Evolutionary conservation across 2,888 invertebrate genomes (phyloP).

Genomic region (Carterocephalus palaemon): DNA sequence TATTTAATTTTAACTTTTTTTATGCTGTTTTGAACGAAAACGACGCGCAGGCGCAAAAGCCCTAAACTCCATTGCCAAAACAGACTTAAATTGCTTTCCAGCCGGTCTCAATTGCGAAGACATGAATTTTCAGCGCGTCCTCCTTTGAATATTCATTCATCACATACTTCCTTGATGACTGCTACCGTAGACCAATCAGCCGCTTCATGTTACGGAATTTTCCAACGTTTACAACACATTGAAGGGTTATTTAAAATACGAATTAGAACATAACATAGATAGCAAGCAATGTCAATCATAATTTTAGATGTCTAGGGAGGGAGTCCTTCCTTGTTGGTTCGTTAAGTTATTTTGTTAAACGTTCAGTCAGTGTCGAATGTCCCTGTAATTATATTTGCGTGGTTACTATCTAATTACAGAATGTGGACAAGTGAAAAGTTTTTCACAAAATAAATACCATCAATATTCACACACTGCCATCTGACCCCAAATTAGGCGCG

Average conservation of each 20-base stretch:
- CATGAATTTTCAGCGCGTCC: conserved; percentile 29
- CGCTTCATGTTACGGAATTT: not conserved
- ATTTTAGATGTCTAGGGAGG: not conserved
- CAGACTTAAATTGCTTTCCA: conserved; percentile 11
- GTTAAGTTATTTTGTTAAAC: conserved; percentile 20
- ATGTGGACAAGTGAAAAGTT: conserved; percentile 16
- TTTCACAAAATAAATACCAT: conserved; percentile 17
- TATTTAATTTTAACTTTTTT: too few species aligned
- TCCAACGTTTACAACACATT: not conserved
- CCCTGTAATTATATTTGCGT: conserved; percentile 9
- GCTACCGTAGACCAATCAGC: conserved; percentile 2
- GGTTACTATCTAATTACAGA: conserved; percentile 13
- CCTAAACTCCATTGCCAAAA: too few species aligned
- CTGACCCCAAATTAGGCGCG: too few species aligned
- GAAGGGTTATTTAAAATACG: not conserved
- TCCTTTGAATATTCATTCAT: conserved; percentile 28
- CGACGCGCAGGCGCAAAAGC: too few species aligned
- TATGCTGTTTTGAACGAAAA: too few species aligned
- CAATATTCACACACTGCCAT: too few species aligned
- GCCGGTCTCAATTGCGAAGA: conserved; percentile 26
- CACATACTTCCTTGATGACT: conserved; percentile 21
- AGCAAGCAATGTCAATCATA: not conserved
- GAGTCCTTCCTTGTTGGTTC: conserved; percentile 4
- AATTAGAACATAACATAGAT: too few species aligned
- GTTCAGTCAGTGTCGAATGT: conserved; percentile 10